Percentiles rank a stretch among this genome's conserved stretches.
phyloP scores from a whole-genome alignment of 2,113 vertebrate species.

The Enhydra lutris region DNA sequence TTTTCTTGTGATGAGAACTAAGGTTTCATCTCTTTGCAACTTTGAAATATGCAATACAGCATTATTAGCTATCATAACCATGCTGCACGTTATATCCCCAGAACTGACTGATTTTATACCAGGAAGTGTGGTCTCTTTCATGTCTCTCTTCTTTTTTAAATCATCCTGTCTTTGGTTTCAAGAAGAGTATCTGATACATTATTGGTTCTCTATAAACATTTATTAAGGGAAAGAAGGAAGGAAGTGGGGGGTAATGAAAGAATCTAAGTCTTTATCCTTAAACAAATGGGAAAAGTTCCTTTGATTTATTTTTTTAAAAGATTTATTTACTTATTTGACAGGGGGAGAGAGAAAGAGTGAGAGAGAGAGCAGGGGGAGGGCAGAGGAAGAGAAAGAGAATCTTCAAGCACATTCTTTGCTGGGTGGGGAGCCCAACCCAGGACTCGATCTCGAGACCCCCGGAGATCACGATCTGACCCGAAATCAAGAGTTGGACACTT shows the following conservation, averaged over 20 bases:
- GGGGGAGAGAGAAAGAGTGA: background rate
- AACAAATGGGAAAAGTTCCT: background rate
- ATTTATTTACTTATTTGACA: background rate
- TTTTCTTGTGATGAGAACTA: background rate
- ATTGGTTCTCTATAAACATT: background rate
- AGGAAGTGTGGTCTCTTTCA: background rate
- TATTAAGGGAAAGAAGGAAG: background rate
- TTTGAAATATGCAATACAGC: background rate
- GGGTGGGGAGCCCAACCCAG: background rate
- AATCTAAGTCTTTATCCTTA: background rate
- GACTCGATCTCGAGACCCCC: background rate
- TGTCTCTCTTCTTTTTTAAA: background rate
- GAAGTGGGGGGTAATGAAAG: background rate
- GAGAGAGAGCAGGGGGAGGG: background rate
- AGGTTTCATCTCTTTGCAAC: background rate
- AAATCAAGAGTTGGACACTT: background rate
- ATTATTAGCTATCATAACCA: background rate
- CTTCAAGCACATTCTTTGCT: background rate
- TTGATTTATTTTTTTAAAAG: background rate
- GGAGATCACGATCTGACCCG: background rate
- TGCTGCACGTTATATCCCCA: background rate
- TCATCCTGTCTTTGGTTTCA: background rate
- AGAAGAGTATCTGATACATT: background rate
- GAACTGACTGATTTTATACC: background rate
- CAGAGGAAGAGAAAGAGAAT: background rate